These are phyloP conservation scores for Hycleus phaleratus DNA, from an alignment of 1,140 invertebrate genomes.

Conservation along the genomic window DNA sequence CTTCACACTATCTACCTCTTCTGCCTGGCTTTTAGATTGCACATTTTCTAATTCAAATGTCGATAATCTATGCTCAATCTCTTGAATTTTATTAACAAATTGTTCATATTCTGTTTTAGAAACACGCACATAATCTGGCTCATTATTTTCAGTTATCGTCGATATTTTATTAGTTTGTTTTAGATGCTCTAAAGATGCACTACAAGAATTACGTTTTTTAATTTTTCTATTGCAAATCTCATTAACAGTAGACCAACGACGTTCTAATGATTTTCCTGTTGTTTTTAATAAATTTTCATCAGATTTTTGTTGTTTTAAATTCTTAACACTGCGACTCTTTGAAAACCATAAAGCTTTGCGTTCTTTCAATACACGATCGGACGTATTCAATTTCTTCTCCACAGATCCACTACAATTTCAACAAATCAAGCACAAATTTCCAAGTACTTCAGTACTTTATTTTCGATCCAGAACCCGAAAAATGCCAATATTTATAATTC, in stretches of 20 bases:
- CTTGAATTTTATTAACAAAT: constrained; percentile 62
- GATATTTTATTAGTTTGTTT: constrained; percentile 5
- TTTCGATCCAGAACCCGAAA: no score
- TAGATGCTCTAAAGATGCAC: constrained; percentile 3
- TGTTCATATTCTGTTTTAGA: constrained; percentile 66
- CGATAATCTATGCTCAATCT: constrained; percentile 60
- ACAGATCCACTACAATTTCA: neutral
- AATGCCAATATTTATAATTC: no score
- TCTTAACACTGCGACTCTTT: constrained; percentile 34
- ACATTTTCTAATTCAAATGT: constrained; percentile 53
- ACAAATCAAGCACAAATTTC: neutral
- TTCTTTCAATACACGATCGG: constrained; percentile 32
- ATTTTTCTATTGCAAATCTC: constrained; percentile 12
- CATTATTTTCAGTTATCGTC: constrained; percentile 6
- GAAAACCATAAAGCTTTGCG: constrained; percentile 46
- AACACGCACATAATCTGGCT: constrained; percentile 57
- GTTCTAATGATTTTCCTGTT: constrained; percentile 23
- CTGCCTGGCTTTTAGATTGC: constrained; percentile 16
- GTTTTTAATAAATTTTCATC: constrained; percentile 9
- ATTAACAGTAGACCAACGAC: constrained; percentile 36
- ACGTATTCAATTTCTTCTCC: neutral
- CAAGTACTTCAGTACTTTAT: neutral
- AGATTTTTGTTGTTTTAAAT: constrained; percentile 17
- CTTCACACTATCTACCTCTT: constrained; percentile 33
- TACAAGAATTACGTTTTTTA: constrained; percentile 30